Conservation (phyloP, 1,140 invertebrate species). For the Sipha flava region DNA sequence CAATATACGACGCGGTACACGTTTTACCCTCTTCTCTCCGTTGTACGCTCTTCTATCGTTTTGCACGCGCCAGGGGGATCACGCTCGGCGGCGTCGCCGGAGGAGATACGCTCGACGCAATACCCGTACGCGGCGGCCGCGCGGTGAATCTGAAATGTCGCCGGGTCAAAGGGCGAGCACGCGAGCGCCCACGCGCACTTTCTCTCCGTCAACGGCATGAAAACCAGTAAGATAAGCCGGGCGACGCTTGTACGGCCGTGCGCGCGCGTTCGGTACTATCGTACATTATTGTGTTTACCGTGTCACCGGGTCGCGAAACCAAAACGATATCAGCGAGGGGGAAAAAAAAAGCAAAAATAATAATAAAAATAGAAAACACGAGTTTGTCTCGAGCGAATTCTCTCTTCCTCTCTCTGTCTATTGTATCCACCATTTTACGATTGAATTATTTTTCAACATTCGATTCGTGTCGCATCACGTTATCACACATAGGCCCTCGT, state of each 20-base stretch:
- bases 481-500: too few relatives aligned
- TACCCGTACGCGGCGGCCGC: not conserved
- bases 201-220: not conserved
- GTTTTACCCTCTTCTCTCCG: not conserved
- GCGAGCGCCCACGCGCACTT: constrained; percentile 24
- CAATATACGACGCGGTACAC: too few relatives aligned
- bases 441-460: too few relatives aligned
- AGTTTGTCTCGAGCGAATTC: not conserved
- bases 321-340: not conserved
- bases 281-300: not conserved
- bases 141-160: constrained; percentile 27
- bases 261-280: not conserved
- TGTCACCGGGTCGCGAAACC: not conserved
- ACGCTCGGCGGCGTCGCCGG: not conserved
- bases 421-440: too few relatives aligned
- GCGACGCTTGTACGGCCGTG: too few relatives aligned
- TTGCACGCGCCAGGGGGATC: not conserved
- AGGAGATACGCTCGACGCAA: not conserved
- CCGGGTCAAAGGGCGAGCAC: constrained; percentile 17
- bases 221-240: not conserved
- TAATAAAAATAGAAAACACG: not conserved
- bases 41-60: too few relatives aligned
- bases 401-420: too few relatives aligned
- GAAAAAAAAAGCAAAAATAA: not conserved
- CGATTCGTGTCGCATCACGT: too few relatives aligned